Percentiles rank a stretch among this genome's conserved stretches.
Evolutionary conservation across 2,888 invertebrate species (phyloP).

Genomic region (Eulithis testata): DNA sequence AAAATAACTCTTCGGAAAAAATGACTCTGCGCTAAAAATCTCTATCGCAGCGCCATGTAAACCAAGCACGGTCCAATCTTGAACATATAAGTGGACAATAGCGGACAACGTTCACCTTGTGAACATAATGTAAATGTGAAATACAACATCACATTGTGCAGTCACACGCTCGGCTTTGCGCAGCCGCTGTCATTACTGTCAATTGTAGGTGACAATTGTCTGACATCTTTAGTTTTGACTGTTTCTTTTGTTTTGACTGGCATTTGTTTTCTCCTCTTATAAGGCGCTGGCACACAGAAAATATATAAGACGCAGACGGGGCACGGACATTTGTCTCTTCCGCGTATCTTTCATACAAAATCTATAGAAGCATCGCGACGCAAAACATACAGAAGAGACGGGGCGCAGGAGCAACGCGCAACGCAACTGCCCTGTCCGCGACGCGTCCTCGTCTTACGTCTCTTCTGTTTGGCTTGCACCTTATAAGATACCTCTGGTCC

Average conservation of each 20-base stretch:
- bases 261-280: conserved; percentile 16
- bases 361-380: too few relatives aligned
- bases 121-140: conserved; percentile 84
- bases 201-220: conserved; percentile 46
- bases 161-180: conserved; percentile 62
- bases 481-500: too few relatives aligned
- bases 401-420: too few relatives aligned
- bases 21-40: neutral
- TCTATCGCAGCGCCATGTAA: conserved; percentile 15
- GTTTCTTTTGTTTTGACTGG: conserved; percentile 25
- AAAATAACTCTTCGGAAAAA: neutral
- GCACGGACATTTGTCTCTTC: too few relatives aligned
- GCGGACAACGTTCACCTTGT: conserved; percentile 78
- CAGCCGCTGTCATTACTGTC: conserved; percentile 41
- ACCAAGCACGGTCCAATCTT: conserved; percentile 43
- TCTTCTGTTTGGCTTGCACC: too few relatives aligned
- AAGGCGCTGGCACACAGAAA: too few relatives aligned
- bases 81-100: conserved; percentile 83
- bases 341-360: too few relatives aligned
- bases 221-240: conserved; percentile 37
- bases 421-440: too few relatives aligned
- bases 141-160: conserved; percentile 83
- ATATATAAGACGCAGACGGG: too few relatives aligned
- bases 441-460: too few relatives aligned
- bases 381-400: too few relatives aligned